Percentiles rank a stretch among this genome's conserved stretches.
These are phyloP conservation scores for Gandaritis pyraliata DNA, from an alignment of 2,888 invertebrate genomes.

Conservation along the genomic window DNA sequence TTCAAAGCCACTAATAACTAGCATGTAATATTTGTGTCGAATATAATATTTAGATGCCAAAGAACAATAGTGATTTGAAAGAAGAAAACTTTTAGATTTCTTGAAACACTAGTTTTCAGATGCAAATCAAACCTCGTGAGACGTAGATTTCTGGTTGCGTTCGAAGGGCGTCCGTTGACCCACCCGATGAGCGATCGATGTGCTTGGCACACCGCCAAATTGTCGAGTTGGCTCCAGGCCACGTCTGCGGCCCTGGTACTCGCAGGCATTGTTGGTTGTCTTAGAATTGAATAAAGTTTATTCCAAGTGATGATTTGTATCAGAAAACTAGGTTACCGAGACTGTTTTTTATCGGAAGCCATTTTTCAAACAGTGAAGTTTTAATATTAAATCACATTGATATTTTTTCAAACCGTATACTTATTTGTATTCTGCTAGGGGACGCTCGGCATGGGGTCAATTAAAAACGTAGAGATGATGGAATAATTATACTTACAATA, in stretches of 20 bases:
- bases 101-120: neutral
- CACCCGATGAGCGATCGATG: constrained; percentile 60
- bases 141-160: constrained; percentile 40
- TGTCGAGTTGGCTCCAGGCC: constrained; percentile 52
- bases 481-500: no score
- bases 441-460: no score
- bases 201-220: constrained; percentile 54
- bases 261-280: constrained; percentile 19
- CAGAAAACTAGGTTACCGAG: constrained; percentile 10
- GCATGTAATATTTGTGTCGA: neutral
- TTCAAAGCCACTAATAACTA: no score
- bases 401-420: no score
- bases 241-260: constrained; percentile 38
- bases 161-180: constrained; percentile 57
- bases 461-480: no score
- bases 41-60: neutral
- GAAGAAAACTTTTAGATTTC: no score
- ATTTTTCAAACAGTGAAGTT: neutral
- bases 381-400: no score
- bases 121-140: constrained; percentile 3
- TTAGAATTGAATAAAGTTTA: constrained; percentile 27
- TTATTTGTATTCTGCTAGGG: no score
- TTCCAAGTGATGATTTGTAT: constrained; percentile 28
- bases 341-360: neutral
- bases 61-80: neutral